Evolutionary conservation across 2,888 invertebrate species (phyloP), one percentile per base, ranked within the genome.

Genomic region (Parnassius orleans): DNA sequence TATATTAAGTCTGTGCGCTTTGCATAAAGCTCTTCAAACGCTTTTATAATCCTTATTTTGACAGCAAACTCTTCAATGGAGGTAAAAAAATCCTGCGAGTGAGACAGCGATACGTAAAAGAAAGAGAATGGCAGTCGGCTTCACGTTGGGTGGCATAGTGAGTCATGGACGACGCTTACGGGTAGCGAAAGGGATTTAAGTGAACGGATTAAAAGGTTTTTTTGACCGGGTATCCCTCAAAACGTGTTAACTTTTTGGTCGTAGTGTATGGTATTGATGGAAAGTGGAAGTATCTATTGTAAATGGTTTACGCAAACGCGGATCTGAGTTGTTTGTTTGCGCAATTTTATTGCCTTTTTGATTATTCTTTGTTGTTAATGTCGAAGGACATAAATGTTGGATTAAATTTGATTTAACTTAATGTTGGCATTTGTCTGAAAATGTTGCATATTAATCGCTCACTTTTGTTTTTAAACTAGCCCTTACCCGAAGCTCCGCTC

Each of bases 1-100:
- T 57, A 47, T 15, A 42, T 63, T 57, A 11, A 64, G 14, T 14
- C 11, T 57, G 53, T 47, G 15, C 61, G 60, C 68, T 62, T 71
- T 73, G 83, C 85, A 89, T 89, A 80, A 84, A 46, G 11, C 77
- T 72, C 69, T 87, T 83, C 90, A 84, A 84, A 83, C 77, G 76
- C 83, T 89, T 84, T 87, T 88, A 89, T 89, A 90, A 90, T 90
- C 88, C 87, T 90, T 90, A 91, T 91, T 91, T 91, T 91, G 90
- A 91, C 90, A 90, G 88, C 86, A 81, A 84, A 85, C 85, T 86
- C 80, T 84, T 88, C 86, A 90, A 88, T 88, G 86, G 79, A 81
- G 77, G 74, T 73, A 81, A 81, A 87, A 87, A 87, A 86, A 83
- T 74, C 63, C 72, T 33, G 59, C 48, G 73, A 82, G 65, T 48